Evolutionary conservation across 2,888 invertebrate species (phyloP), one percentile per base, ranked within the genome.

Genomic region (Siphlonurus alternatus): DNA sequence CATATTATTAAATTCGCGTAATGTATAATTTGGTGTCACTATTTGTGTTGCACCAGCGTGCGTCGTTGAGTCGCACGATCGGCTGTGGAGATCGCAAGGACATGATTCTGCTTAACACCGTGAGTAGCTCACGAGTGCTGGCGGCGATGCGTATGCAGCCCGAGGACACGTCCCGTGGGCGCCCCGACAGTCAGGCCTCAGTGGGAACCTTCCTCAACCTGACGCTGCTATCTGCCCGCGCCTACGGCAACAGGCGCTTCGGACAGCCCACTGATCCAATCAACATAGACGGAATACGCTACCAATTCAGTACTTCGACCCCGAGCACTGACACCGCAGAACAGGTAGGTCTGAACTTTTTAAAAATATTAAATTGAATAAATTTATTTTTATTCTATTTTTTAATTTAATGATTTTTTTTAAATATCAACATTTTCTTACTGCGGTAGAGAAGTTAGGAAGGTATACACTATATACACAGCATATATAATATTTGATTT

Each of bases 41-140:
- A n/a, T n/a, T n/a, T n/a, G n/a, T n/a, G n/a, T n/a, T n/a, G n/a
- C n/a, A n/a, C 38, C 65, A 67, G 66, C 63, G 66, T 23, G 62
- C 64, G 15, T 63, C 68, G 3, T 54, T 65, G 38, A 66, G 66
- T 51, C 61, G 65, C 38, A 22, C 64, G 22, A 61, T 64, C 3
- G 66, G 66, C 5, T 69, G 69, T 61, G 68, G 67, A n/a, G 63
- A 61, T 38, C 53, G 63, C 10, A 38, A 53, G 2, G 66, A 68
- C 38, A 54, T 67, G 25, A 2, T 63, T 23, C 56, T 67, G n/a
- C 51, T 67, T 19, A 51, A 51, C 10, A 53, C 66, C 2, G 65
- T 66, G 23, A 64, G 59, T n/a, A 66, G 65, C 61, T 59, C 64
- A 24, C 60, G 64, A n/a, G 59, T 66, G 5, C 23, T 64, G 22